Evolutionary conservation across 2,797 vertebrate genomes (phyloP).

Genomic region (Morelia viridis): DNA sequence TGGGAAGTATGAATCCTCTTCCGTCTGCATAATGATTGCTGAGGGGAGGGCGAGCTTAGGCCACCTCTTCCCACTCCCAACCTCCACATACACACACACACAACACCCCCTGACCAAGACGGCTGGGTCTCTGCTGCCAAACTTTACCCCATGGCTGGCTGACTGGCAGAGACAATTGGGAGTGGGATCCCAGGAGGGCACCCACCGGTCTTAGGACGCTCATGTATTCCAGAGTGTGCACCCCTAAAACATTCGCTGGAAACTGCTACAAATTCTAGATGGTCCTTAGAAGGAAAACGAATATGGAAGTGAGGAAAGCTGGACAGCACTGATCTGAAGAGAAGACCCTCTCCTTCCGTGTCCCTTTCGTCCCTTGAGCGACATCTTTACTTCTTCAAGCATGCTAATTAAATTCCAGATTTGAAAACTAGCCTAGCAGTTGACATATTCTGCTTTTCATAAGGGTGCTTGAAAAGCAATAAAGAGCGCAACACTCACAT

Average conservation of each 20-base stretch:
- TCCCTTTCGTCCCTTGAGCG: background rate
- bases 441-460: conserved; percentile 3
- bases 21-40: background rate
- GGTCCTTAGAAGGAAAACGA: too few relatives aligned
- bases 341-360: background rate
- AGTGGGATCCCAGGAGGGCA: background rate
- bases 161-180: background rate
- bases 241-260: background rate
- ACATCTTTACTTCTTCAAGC: background rate
- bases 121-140: background rate
- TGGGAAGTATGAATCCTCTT: background rate
- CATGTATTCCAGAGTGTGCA: background rate
- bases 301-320: background rate
- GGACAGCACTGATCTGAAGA: background rate
- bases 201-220: background rate
- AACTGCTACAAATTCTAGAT: background rate
- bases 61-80: too few relatives aligned
- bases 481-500: conserved; percentile 34
- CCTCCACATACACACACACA: background rate
- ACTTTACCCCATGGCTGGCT: background rate
- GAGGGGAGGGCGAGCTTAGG: background rate
- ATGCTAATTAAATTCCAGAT: background rate
- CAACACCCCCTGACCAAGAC: background rate
- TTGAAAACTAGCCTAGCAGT: background rate
- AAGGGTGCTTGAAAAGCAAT: conserved; percentile 3